phyloP scores from a whole-genome alignment of 1,140 invertebrate species.

The Meteorus sp. region DNA sequence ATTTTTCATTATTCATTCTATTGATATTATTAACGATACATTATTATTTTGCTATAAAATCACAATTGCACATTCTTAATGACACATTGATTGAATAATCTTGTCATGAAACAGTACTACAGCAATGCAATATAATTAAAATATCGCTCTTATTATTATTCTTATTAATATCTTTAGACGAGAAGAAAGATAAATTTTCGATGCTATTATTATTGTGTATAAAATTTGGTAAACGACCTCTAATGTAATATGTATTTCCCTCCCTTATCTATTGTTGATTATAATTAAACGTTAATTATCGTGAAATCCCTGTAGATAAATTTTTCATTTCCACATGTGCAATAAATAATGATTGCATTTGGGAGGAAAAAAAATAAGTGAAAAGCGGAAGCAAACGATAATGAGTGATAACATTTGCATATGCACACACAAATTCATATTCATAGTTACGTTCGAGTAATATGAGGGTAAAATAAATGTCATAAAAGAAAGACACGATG shows the following conservation, averaged over 20 bases:
- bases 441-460: no score
- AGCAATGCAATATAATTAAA: constrained; percentile 25
- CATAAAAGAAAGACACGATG: not conserved
- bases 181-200: no score
- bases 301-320: constrained; percentile 23
- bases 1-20: constrained; percentile 5
- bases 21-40: constrained; percentile 4
- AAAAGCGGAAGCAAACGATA: not conserved
- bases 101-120: constrained; percentile 7
- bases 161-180: constrained; percentile 39
- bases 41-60: constrained; percentile 4
- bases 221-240: constrained; percentile 40
- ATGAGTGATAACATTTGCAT: constrained; percentile 23
- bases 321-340: constrained; percentile 22
- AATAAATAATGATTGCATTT: constrained; percentile 23
- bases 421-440: constrained; percentile 21
- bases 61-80: constrained; percentile 10
- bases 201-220: constrained; percentile 50
- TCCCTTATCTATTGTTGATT: no score
- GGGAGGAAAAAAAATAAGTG: constrained; percentile 9
- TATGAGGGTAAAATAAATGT: not conserved
- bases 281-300: constrained; percentile 37
- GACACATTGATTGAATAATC: not conserved
- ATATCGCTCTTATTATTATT: constrained; percentile 29
- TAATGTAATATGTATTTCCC: constrained; percentile 47